These are phyloP conservation scores for Pseudopodoces humilis DNA, from an alignment of 2,113 vertebrate genomes.

Conservation along the genomic window DNA sequence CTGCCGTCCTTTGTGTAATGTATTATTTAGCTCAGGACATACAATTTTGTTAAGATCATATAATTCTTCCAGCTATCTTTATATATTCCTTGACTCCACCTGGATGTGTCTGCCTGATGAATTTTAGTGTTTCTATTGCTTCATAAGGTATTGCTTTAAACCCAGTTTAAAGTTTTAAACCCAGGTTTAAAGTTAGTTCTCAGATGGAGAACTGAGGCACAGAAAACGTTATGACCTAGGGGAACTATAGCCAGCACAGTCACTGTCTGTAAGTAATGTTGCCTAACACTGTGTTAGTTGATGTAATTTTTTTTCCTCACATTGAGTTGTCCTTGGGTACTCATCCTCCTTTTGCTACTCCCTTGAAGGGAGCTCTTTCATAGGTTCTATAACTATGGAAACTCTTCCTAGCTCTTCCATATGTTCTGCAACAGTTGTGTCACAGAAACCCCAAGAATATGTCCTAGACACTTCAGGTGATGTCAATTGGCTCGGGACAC, in stretches of 20 bases:
- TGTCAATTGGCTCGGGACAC: neutral
- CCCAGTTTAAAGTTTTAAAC: neutral
- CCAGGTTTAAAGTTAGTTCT: neutral
- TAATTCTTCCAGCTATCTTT: neutral
- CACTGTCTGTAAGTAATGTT: neutral
- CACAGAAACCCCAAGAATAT: neutral
- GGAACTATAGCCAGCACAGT: neutral
- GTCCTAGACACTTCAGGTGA: neutral
- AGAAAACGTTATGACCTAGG: neutral
- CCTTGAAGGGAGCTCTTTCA: neutral
- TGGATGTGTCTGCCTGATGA: neutral
- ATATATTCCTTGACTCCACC: neutral
- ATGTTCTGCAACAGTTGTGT: neutral
- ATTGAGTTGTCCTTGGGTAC: neutral
- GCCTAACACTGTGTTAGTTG: neutral
- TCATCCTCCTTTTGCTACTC: neutral
- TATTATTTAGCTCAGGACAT: neutral
- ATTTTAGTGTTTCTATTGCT: neutral
- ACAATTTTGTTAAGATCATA: neutral
- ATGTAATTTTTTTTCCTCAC: neutral
- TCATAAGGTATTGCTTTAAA: neutral
- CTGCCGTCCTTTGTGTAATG: neutral
- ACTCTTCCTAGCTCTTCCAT: neutral
- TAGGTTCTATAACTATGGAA: neutral
- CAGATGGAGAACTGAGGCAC: neutral